These are phyloP conservation scores for Acyrthosiphon pisum DNA, from an alignment of 1,140 invertebrate genomes.

Conservation along the genomic window DNA sequence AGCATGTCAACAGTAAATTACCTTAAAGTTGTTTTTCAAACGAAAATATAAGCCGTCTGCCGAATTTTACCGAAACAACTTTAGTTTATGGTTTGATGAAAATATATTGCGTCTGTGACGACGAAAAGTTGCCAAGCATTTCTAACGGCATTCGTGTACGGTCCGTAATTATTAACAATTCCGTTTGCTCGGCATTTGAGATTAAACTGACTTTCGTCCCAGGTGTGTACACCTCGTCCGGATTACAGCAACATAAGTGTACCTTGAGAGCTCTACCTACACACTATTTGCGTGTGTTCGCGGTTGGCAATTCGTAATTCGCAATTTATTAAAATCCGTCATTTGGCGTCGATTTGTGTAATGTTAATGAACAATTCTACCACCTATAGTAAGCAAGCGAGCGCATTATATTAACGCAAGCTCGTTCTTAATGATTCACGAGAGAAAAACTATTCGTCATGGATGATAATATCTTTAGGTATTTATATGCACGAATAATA, in stretches of 20 bases:
- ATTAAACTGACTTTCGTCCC: not conserved
- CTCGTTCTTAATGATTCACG: not conserved
- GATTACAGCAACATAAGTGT: not conserved
- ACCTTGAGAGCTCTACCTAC: not conserved
- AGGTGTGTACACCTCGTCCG: not conserved
- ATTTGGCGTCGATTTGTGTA: not conserved
- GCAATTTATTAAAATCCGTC: not conserved
- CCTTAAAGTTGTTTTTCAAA: not conserved
- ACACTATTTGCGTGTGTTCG: not conserved
- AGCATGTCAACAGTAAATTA: not conserved
- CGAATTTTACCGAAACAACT: not conserved
- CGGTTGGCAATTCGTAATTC: not conserved
- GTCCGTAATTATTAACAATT: slow-evolving; percentile 13
- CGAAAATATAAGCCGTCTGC: not conserved
- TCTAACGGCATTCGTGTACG: not conserved
- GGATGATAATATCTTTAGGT: not conserved
- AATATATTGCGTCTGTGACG: not conserved
- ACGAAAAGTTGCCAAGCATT: not conserved
- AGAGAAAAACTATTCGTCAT: not conserved
- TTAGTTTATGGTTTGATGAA: slow-evolving; percentile 2
- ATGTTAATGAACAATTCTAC: not conserved
- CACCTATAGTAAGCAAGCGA: not conserved
- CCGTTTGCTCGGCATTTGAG: not conserved
- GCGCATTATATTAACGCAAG: not conserved
- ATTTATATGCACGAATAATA: too few species aligned